Base-by-base conservation (phyloP, 2,888 invertebrate species). In the Hirtodrosophila alboralis region DNA sequence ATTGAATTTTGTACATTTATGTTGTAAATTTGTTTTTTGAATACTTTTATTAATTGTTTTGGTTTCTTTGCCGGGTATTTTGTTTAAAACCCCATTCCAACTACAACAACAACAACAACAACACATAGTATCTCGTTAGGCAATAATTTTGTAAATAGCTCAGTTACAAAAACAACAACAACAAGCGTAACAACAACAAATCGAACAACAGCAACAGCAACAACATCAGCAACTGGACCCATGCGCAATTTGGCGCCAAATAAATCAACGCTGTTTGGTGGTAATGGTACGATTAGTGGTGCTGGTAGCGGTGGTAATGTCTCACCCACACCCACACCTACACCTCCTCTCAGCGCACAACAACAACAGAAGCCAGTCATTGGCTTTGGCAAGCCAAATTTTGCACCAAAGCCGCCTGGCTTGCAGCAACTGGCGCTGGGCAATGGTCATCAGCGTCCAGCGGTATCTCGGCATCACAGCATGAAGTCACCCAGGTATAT, bases 371-470 rank as follows among this genome's bases (percentile, higher is more conserved):
- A 89, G 64, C 88, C 89, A 23, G 62, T 75, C 16, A 73, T 80
- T 23, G 92, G 92, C 86, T 93, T 94, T 91, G 96, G 96, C 45
- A 97, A 96, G 90, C 96, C 96, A 14, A 93, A 95, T 89, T 90
- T 96, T 72, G 96, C 96, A 18, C 96, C 96, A 1, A 96, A 96
- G 90, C 96, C 96, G 14, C 96, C 96, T 6, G 91, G 92, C 74
- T 76, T 93, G 38, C 90, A 90, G 60, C 87, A 90, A 37, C 71
- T 90, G 71, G 91, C 91, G 52, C 62, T 89, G 59, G 87, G 84
- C 51, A 89, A 89, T 78, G 89, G 89, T 48, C 88, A 88, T 60
- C 89, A 87, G 64, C 89, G 89, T 56, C 86, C 90, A 57, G 84
- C 92, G 33, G 95, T 95, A 3, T 92, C 94, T 7, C 91, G 96